A percentile compares a stretch with the other conserved stretches of the same genome.
phyloP scores from a whole-genome alignment of 2,888 invertebrate genomes.

The Coelinius sp. region DNA sequence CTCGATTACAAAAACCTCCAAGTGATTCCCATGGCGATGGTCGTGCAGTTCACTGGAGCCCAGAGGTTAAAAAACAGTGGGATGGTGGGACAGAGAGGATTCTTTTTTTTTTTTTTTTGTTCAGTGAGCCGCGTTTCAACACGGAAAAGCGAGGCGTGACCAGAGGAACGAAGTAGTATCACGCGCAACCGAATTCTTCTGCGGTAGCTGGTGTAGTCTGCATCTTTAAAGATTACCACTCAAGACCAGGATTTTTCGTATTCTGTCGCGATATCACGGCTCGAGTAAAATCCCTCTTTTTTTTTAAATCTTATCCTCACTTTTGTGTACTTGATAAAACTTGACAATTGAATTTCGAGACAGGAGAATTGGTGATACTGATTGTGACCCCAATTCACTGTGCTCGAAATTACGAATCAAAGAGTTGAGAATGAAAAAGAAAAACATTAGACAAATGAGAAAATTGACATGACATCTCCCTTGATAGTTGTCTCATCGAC shows the following conservation, averaged over 20 bases:
- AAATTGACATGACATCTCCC: slow-evolving; percentile 16
- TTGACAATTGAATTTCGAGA: background rate
- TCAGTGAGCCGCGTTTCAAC: slow-evolving; percentile 17
- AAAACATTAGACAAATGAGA: slow-evolving; percentile 2
- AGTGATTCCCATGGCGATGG: slow-evolving; percentile 24
- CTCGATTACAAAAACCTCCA: slow-evolving; percentile 26
- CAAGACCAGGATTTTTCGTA: background rate
- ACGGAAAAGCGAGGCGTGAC: slow-evolving; percentile 40
- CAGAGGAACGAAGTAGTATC: slow-evolving; percentile 39
- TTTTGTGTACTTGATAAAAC: background rate
- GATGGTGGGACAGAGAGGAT: background rate
- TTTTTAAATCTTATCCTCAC: background rate
- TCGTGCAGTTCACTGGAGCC: background rate
- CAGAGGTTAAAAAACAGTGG: background rate
- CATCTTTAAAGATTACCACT: slow-evolving; percentile 38
- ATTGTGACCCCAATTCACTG: background rate
- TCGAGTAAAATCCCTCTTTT: background rate
- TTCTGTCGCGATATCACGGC: slow-evolving; percentile 1
- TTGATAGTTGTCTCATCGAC: slow-evolving; percentile 46
- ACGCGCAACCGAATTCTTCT: slow-evolving; percentile 1
- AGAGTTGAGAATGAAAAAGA: no score
- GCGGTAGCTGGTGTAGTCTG: slow-evolving; percentile 30
- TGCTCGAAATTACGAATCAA: background rate
- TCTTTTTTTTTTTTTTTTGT: no score
- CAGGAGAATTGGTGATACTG: background rate